These are phyloP conservation scores for Coenobita brevimanus DNA, from an alignment of 1,140 invertebrate genomes.

Conservation along the genomic window DNA sequence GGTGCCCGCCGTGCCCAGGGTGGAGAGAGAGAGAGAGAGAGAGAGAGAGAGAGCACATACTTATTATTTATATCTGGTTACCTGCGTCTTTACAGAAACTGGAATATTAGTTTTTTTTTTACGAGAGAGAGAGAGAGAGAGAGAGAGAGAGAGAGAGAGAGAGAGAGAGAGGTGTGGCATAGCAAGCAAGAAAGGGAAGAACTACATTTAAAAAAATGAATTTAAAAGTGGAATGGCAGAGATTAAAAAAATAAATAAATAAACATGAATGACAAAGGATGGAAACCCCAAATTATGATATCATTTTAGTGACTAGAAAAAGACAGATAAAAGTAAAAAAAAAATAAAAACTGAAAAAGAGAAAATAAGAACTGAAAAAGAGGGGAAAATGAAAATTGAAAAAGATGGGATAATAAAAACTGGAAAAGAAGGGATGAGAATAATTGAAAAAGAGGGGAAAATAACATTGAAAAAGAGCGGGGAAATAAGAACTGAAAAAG, in stretches of 20 bases:
- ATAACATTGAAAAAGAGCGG: too few species aligned
- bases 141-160: neutral
- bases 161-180: neutral
- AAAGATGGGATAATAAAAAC: neutral
- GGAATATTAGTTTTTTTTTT: neutral
- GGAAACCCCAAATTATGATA: too few species aligned
- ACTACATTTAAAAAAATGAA: neutral
- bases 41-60: neutral
- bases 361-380: neutral
- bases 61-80: neutral
- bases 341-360: too few species aligned
- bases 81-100: neutral
- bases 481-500: too few species aligned
- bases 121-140: neutral
- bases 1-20: too few species aligned
- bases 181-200: neutral
- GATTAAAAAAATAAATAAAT: too few species aligned
- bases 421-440: neutral
- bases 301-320: neutral
- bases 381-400: neutral
- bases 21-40: slow-evolving; percentile 13
- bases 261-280: neutral
- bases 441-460: too few species aligned
- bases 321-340: neutral
- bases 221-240: neutral